A percentile compares a stretch with the other conserved stretches of the same genome.
Evolutionary conservation across 2,113 vertebrate species (phyloP).

Genomic region (Ardeotis arabs): DNA sequence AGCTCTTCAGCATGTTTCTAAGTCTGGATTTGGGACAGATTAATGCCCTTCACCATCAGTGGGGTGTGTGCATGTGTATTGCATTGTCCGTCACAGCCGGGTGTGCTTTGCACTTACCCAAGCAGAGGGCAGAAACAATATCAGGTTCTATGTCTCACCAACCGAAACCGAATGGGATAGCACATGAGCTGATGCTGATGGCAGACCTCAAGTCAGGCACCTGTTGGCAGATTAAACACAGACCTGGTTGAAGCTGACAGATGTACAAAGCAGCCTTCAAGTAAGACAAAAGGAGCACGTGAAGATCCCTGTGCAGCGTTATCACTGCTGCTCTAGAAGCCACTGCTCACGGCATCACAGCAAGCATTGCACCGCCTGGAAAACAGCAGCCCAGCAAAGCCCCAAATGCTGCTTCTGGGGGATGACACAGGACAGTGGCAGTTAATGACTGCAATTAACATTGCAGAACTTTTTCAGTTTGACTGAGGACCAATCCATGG

Average conservation of each 20-base stretch:
- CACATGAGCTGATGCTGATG: neutral
- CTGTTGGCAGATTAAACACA: neutral
- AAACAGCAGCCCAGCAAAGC: neutral
- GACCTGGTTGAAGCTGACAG: neutral
- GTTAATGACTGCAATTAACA: neutral
- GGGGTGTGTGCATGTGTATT: neutral
- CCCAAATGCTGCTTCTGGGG: neutral
- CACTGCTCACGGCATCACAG: neutral
- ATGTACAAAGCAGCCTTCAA: neutral
- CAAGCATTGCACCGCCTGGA: accelerated
- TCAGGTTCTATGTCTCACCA: neutral
- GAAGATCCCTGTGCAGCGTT: neutral
- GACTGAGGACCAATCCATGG: neutral
- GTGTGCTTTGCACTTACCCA: neutral
- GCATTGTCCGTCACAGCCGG: neutral
- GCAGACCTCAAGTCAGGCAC: neutral
- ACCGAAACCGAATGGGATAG: neutral
- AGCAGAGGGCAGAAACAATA: neutral
- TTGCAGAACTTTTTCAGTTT: neutral
- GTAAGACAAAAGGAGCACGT: neutral
- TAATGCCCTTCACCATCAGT: neutral
- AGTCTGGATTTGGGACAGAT: neutral
- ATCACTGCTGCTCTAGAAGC: neutral
- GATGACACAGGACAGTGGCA: neutral
- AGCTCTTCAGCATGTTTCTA: neutral